Evolutionary conservation across 2,797 vertebrate genomes (phyloP).

Genomic region (Scyliorhinus canicula): DNA sequence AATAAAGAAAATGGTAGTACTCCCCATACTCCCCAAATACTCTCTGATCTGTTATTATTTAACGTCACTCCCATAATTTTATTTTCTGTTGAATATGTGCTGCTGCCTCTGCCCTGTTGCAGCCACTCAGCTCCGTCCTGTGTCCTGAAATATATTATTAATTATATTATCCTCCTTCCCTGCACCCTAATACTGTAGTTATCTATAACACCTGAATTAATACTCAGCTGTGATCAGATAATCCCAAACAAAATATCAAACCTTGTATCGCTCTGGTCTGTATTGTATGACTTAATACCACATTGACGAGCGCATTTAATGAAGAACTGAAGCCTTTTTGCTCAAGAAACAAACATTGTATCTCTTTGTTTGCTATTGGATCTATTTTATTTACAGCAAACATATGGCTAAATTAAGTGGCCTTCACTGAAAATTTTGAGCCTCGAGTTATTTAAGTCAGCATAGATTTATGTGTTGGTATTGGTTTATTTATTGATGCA

Average conservation of each 20-base stretch:
- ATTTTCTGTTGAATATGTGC: not conserved
- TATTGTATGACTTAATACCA: not conserved
- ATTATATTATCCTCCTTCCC: not conserved
- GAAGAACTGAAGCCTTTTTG: not conserved
- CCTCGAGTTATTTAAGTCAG: not conserved
- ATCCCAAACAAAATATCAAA: not conserved
- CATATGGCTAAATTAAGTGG: not conserved
- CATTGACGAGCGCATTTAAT: not conserved
- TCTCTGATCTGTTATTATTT: no score
- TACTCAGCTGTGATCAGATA: not conserved
- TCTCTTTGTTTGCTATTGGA: not conserved
- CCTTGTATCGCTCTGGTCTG: not conserved
- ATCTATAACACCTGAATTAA: not conserved
- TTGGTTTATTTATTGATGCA: not conserved
- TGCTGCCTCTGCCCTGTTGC: not conserved
- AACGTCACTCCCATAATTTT: no score
- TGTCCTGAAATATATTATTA: not conserved
- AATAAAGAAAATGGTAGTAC: no score
- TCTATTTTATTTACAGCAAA: not conserved
- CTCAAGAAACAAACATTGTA: not conserved
- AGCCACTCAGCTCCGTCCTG: not conserved
- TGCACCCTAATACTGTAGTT: not conserved
- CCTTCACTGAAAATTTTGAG: not conserved
- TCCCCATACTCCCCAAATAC: no score
- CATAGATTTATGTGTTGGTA: not conserved